Percentiles rank a stretch among this genome's conserved stretches.
These are phyloP conservation scores for Ascidia mentula DNA, from an alignment of 23 tunicate genomes.

Conservation along the genomic window DNA sequence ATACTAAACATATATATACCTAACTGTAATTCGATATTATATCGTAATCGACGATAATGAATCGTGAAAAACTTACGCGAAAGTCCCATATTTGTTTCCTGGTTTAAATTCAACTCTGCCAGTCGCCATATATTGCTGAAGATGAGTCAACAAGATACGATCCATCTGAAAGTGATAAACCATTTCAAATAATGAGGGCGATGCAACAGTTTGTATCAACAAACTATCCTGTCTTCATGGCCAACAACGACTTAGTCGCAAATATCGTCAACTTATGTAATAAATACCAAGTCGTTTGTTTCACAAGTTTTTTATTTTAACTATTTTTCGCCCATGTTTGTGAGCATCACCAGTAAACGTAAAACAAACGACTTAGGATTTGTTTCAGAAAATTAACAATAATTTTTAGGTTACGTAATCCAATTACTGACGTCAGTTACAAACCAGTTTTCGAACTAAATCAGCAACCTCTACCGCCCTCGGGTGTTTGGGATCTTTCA, in stretches of 20 bases:
- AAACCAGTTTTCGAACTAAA: conserved; percentile 20
- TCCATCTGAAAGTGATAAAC: conserved; percentile 40
- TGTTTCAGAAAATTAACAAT: too few relatives aligned
- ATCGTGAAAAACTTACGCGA: conserved; percentile 62
- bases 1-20: conserved; percentile 16
- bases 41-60: too few relatives aligned
- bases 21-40: too few relatives aligned
- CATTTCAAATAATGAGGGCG: background rate
- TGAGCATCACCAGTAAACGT: background rate
- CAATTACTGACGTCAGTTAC: conserved; percentile 12
- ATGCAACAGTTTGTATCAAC: too few relatives aligned
- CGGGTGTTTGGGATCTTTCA: conserved; percentile 1
- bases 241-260: too few relatives aligned
- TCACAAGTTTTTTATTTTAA: too few relatives aligned
- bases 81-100: conserved; percentile 60
- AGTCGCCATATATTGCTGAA: conserved; percentile 63
- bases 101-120: conserved; percentile 59
- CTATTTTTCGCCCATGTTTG: too few relatives aligned
- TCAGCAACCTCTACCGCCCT: conserved; percentile 8
- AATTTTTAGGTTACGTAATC: too few relatives aligned
- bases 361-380: too few relatives aligned
- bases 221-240: too few relatives aligned
- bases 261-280: too few relatives aligned
- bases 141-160: conserved; percentile 18
- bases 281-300: too few relatives aligned